Percentiles rank a stretch among this genome's conserved stretches.
These are phyloP conservation scores for Batillaria attramentaria DNA, from an alignment of 1,140 invertebrate genomes.

Conservation along the genomic window DNA sequence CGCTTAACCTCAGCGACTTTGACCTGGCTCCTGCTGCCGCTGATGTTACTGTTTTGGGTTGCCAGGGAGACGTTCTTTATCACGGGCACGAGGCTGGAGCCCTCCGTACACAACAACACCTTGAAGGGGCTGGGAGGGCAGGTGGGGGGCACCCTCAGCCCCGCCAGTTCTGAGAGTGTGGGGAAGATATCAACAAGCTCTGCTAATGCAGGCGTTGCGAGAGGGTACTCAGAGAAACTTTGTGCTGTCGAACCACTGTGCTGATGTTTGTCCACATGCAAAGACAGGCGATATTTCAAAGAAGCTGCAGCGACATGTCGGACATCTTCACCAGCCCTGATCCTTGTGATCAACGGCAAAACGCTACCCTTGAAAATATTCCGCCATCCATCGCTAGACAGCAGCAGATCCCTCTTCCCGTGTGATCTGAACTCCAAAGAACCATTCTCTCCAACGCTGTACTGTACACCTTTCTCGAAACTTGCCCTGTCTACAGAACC, in stretches of 20 bases:
- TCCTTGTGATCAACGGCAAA: conserved; percentile 22
- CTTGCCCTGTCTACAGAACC: not conserved
- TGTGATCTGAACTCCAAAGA: not conserved
- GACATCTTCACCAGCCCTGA: not conserved
- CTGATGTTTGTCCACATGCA: conserved; percentile 24
- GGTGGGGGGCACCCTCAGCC: conserved; percentile 74
- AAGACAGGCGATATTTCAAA: conserved; percentile 7
- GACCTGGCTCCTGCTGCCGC: not conserved
- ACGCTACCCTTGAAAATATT: conserved; percentile 24
- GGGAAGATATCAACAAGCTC: conserved; percentile 91
- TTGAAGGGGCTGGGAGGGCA: conserved; percentile 74
- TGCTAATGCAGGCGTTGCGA: conserved; percentile 71
- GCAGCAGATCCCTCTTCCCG: not conserved
- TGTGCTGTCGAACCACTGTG: not conserved
- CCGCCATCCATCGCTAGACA: not conserved
- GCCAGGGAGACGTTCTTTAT: conserved; percentile 44
- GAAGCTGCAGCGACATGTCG: not conserved
- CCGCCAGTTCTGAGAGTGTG: conserved; percentile 82
- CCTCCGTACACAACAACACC: conserved; percentile 79
- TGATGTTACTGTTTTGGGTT: not conserved
- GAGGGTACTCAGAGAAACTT: not conserved
- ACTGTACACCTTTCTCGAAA: not conserved
- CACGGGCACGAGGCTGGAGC: conserved; percentile 77
- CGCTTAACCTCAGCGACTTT: not conserved
- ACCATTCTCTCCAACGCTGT: not conserved